Base-by-base conservation (phyloP, 2,797 vertebrate genomes). In the Leptoclinus maculatus region DNA sequence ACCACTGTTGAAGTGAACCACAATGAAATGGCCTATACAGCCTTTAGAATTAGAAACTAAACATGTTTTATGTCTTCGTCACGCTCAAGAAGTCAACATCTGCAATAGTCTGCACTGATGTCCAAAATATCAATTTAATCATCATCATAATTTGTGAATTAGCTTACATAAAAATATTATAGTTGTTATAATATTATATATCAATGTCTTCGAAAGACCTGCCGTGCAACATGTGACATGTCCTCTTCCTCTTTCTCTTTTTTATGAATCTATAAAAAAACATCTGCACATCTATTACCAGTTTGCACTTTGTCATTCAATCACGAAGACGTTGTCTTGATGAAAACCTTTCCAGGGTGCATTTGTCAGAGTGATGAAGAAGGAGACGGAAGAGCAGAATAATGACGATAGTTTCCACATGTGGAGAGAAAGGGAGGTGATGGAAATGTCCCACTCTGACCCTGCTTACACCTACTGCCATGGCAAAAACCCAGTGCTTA, bases 341-440 rank as follows among this genome's bases (percentile, higher is more conserved):
- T 74, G 36, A 79, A 82, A 83, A 76, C 56, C 66, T 79, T 83
- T 76, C 32, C 80, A 25, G 16, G 13, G 23, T n/a, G 41, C 34
- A 59, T 84, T 80, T 80, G 23, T 68, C 49, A 59, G 45, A 60
- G 47, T 54, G 53, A 71, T 21, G 17, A 43, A 14, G 41, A 41
- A 41, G 13, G 13, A 41, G 14, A 84, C 36, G 63, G 57, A 36
- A 60, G 13, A 25, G 23, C 32, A 65, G 23, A 65, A 67, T 70
- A 54, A 72, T 43, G 39, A 38, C 0, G 1, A 63, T 59, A 68
- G 54, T 69, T 43, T 79, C 43, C 21, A 45, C 27, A 62, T 69
- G 27, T 17, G 16, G 9, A 57, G 13, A 68, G 57, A 71, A 70
- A 58, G 19, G 17, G 14, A 78, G 47, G 58, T 82, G 38, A 82